phyloP scores from a whole-genome alignment of 1,140 invertebrate genomes.

The Aphis gossypii region DNA sequence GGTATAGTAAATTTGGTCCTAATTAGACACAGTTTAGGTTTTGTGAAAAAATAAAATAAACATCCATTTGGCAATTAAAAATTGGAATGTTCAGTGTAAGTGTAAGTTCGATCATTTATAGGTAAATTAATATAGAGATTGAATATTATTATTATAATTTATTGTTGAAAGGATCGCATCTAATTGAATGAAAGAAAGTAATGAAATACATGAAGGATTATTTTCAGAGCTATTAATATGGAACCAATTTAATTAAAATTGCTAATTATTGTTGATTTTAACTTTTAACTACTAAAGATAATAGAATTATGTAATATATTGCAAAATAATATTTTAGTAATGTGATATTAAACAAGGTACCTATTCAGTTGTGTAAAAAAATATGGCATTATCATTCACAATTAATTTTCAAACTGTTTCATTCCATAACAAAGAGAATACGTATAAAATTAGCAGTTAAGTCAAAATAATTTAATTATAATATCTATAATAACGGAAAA shows the following conservation, averaged over 20 bases:
- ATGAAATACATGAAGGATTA: not conserved
- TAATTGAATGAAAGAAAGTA: not conserved
- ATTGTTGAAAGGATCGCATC: not conserved
- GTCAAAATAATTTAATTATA: not conserved
- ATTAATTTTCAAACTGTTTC: not conserved
- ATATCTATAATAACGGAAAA: too few species aligned
- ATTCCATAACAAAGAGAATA: not conserved
- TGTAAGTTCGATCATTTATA: not conserved
- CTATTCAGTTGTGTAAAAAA: not conserved
- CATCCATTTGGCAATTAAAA: not conserved
- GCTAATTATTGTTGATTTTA: not conserved
- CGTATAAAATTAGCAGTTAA: not conserved
- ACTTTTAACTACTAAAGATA: not conserved
- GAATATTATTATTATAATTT: not conserved
- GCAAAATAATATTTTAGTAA: not conserved
- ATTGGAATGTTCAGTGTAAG: not conserved
- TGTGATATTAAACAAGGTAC: not conserved
- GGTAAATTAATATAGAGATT: not conserved
- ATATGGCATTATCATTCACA: not conserved
- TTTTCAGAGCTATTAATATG: not conserved
- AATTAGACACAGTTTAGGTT: not conserved
- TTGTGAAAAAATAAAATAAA: not conserved
- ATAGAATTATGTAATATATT: not conserved
- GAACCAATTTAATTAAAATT: not conserved
- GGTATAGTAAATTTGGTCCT: not conserved